Base-by-base conservation (phyloP, 2,797 vertebrate species). In the Protosalanx chinensis region DNA sequence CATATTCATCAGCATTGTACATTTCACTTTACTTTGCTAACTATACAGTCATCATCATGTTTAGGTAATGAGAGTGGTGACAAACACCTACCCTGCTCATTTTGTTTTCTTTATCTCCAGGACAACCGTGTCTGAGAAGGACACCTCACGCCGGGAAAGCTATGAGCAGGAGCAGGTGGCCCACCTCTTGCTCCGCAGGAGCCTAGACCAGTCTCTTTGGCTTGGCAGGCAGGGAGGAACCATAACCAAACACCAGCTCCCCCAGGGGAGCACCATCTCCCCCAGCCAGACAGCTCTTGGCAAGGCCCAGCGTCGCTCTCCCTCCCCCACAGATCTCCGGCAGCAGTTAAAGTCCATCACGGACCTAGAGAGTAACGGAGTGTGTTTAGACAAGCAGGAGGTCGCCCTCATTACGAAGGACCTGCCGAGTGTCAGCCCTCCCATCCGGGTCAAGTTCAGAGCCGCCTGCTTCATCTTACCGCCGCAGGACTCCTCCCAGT, bases 131-230 rank as follows among this genome's bases (percentile, higher is more conserved):
- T 68, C 16, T 70, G 83, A 88, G 69, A 80, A 76, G 59, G 75
- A 83, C 70, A 67, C 41, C 0, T 53, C 53, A 1, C 37, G 66
- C 30, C 83, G 70, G 65, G 82, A 86, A 65, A 74, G 63, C 56
- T 88, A 82, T 10, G 75, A 81, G 64, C 73, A 77, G 49, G 84
- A 79, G 58, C 82, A 79, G 59, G 79, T 79, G 73, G 76, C 57
- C 33, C 74, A 78, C 64, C 82, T 88, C 8, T 65, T 80, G 23
- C 76, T 83, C n/a, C 81, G 72, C 56, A 75, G 81, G 64, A 67
- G 58, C 71, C 84, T 74, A 27, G 68, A 78, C 72, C 84, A 83
- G 72, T 82, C 32, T n/a, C 66, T 83, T 23, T 59, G 41, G 37
- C 74, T 82, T 49, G 84, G 84, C 15, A 81, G 64, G 63, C 81